A percentile compares a stretch with the other conserved stretches of the same genome.
These are phyloP conservation scores for Calonectris borealis DNA, from an alignment of 2,113 vertebrate species.

Conservation along the genomic window DNA sequence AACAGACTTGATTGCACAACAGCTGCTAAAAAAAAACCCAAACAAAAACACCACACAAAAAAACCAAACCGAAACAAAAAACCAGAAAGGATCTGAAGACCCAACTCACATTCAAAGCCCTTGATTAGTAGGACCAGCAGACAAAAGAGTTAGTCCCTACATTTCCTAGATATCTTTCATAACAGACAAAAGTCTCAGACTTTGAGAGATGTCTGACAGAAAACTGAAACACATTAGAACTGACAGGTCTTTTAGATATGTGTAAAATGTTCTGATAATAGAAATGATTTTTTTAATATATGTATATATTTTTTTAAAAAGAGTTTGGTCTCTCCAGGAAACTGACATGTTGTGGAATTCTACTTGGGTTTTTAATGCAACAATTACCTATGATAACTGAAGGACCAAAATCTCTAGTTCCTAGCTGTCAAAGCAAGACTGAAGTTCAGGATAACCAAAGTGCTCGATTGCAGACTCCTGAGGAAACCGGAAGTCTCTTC, in stretches of 20 bases:
- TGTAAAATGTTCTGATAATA: neutral
- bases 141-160: neutral
- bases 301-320: neutral
- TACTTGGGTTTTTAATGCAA: neutral
- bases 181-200: neutral
- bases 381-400: neutral
- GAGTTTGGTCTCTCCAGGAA: neutral
- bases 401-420: neutral
- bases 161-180: neutral
- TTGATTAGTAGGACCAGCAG: neutral
- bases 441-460: neutral
- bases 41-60: neutral
- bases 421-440: neutral
- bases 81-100: neutral
- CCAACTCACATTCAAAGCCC: neutral
- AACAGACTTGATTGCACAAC: neutral
- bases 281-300: neutral
- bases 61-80: neutral
- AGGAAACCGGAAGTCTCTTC: neutral
- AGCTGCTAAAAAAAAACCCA: neutral
- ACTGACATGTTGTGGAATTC: neutral
- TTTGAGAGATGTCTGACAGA: neutral
- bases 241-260: neutral
- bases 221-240: neutral
- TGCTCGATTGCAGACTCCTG: neutral